Conservation (phyloP, 2,113 vertebrate species). For the Erythrolamprus reginae region DNA sequence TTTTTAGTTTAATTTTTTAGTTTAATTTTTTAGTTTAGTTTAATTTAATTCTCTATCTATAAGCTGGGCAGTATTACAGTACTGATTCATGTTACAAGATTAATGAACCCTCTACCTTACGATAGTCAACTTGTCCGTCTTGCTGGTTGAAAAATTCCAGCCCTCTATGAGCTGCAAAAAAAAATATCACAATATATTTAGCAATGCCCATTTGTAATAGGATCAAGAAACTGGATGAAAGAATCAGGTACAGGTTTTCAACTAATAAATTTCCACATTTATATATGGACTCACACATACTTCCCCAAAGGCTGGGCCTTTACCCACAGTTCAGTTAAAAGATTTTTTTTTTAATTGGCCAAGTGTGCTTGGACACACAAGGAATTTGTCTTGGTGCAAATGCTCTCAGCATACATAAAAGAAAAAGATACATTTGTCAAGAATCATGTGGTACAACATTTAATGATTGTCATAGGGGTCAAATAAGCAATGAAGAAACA, state of each 20-base stretch:
- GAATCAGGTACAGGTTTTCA: neutral
- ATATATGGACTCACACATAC: neutral
- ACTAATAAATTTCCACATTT: neutral
- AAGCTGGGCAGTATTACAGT: neutral
- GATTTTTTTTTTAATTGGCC: too few relatives aligned
- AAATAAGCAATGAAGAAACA: too few relatives aligned
- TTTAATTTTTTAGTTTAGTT: too few relatives aligned
- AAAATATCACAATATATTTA: conserved; percentile 4
- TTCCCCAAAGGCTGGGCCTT: neutral
- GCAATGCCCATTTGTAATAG: neutral
- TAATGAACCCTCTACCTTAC: conserved; percentile 59
- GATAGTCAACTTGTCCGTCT: conserved; percentile 63
- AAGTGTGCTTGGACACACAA: too few relatives aligned
- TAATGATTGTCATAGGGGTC: too few relatives aligned
- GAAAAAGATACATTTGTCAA: too few relatives aligned
- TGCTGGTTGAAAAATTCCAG: conserved; percentile 67
- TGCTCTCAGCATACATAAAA: too few relatives aligned
- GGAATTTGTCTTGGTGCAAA: too few relatives aligned
- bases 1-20: too few relatives aligned
- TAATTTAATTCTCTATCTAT: neutral
- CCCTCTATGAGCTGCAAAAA: conserved; percentile 70
- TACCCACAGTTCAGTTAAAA: neutral
- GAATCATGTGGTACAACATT: too few relatives aligned
- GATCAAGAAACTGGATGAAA: neutral
- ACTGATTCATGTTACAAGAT: neutral